Conservation (phyloP, 2,797 vertebrate genomes). For the Fratercula arctica region DNA sequence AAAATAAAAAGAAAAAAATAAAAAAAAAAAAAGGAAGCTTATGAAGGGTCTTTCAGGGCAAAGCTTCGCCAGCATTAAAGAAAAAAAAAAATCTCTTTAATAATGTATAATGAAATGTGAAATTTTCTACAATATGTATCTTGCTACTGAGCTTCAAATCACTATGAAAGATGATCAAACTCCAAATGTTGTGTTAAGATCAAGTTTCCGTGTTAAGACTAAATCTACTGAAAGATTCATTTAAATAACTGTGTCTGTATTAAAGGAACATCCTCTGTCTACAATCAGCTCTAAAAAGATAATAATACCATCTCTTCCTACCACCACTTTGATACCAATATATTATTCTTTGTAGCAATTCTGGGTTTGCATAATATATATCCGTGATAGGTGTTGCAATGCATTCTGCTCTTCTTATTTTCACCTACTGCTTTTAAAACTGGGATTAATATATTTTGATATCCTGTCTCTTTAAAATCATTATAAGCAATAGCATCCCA, state of each 20-base stretch:
- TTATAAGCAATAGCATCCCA: not conserved
- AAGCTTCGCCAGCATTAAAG: not conserved
- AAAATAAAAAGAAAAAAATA: not conserved
- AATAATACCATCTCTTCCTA: not conserved
- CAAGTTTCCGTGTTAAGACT: not conserved
- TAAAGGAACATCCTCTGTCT: not conserved
- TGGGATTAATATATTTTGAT: not conserved
- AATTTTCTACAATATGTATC: not conserved
- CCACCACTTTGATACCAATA: not conserved
- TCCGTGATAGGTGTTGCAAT: not conserved
- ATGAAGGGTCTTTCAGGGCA: not conserved
- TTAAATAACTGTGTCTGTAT: not conserved
- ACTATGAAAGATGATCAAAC: not conserved
- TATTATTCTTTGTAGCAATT: not conserved
- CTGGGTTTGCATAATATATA: not conserved
- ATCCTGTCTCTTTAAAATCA: not conserved
- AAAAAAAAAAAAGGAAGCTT: not conserved
- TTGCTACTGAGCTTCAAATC: not conserved
- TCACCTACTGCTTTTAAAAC: not conserved
- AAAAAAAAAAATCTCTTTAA: not conserved
- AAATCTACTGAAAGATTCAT: not conserved
- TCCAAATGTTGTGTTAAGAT: not conserved
- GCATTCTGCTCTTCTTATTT: not conserved
- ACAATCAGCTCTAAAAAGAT: not conserved
- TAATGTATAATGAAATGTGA: not conserved